Conservation (phyloP, 2,113 vertebrate species). For the Crotalus tigris region DNA sequence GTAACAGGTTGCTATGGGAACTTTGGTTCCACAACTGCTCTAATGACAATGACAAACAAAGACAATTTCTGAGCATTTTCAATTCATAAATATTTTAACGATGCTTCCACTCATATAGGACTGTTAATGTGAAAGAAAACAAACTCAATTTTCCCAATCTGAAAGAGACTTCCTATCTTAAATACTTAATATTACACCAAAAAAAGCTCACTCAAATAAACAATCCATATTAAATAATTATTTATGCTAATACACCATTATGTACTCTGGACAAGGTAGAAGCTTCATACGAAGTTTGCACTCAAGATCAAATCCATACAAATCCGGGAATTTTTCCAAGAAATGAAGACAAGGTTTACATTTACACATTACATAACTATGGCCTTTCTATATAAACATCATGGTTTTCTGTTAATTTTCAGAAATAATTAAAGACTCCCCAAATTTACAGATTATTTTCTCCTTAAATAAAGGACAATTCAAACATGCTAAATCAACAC, state of each 20-base stretch:
- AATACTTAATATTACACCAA: conserved; percentile 26
- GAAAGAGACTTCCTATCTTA: conserved; percentile 12
- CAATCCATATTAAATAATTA: background rate
- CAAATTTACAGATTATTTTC: background rate
- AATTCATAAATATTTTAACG: conserved; percentile 35
- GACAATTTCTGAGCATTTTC: conserved; percentile 38
- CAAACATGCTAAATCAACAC: background rate
- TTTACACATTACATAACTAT: background rate
- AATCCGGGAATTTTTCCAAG: background rate
- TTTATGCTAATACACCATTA: background rate
- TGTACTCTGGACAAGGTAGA: background rate
- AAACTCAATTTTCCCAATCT: background rate
- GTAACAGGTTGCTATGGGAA: conserved; percentile 43
- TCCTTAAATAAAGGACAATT: background rate
- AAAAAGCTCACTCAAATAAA: background rate
- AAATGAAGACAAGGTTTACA: background rate
- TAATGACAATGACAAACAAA: conserved; percentile 40
- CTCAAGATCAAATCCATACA: background rate
- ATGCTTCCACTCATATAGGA: conserved; percentile 33
- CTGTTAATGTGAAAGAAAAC: background rate
- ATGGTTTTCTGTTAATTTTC: background rate
- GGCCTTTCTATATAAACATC: background rate
- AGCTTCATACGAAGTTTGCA: background rate
- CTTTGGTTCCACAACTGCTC: conserved; percentile 12
- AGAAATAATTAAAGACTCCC: background rate